Conservation (phyloP, 2,797 vertebrate species). For the Coccyzus lansbergi region DNA sequence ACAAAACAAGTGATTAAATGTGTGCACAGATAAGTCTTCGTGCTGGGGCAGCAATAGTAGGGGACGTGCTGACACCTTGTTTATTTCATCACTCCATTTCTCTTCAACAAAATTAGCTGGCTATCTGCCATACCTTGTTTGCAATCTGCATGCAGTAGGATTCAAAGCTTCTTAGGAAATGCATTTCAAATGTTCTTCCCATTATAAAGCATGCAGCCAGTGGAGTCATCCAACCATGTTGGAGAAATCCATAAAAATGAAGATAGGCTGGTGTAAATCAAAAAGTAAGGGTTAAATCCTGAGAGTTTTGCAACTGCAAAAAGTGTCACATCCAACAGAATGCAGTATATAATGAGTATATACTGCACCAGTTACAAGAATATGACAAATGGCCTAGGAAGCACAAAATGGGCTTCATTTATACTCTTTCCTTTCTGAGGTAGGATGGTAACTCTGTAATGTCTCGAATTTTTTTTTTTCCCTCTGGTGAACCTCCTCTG, state of each 20-base stretch:
- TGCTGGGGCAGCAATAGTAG: neutral
- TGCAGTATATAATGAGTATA: neutral
- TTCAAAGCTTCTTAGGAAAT: constrained; percentile 37
- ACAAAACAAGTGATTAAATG: neutral
- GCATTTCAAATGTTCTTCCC: constrained; percentile 26
- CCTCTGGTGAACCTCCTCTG: neutral
- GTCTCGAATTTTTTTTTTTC: neutral
- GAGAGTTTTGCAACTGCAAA: neutral
- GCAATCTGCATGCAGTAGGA: neutral
- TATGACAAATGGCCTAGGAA: neutral
- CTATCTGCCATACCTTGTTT: constrained; percentile 4
- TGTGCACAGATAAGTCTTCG: neutral
- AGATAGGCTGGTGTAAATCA: constrained; percentile 16
- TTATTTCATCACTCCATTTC: neutral
- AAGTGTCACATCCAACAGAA: neutral
- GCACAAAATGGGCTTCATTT: constrained; percentile 1
- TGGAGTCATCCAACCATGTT: neutral
- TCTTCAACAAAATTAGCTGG: neutral
- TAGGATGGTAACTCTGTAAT: neutral
- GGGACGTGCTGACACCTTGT: neutral
- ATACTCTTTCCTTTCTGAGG: neutral
- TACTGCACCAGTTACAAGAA: neutral
- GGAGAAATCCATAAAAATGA: neutral
- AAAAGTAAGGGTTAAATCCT: neutral
- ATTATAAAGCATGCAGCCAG: neutral